Base-by-base conservation (phyloP, 1,140 invertebrate genomes). In the Caenorhabditis tropicalis region DNA sequence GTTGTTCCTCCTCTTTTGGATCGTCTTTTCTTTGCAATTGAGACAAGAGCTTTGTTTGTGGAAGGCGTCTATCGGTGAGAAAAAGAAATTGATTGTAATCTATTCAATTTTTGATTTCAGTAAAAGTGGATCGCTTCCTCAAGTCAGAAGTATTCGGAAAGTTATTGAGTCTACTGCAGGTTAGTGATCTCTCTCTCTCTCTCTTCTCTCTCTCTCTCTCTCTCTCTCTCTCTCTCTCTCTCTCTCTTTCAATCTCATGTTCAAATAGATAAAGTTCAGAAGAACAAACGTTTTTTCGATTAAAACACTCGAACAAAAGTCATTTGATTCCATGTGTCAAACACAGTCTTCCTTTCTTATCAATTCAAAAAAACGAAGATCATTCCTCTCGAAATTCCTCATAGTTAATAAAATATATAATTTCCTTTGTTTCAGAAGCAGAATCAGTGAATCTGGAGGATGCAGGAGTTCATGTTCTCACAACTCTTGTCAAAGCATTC, bases 401-500 rank as follows among this genome's bases (percentile, higher is more conserved):
- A n/a, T 46, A 9, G n/a, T 19, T 79, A 4, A 9, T 10, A 70
- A 70, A 33, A 24, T 33, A 33, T 70, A 9, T 70, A 27, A 7
- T 27, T 27, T 29, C 53, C n/a, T 56, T 19, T 56, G 4, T 79
- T 87, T 80, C 48, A 90, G 92, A 92, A 49, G 93, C 93, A 79
- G 94, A 95, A 80, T 92, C 94, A 21, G 90, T 93, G 43, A 90
- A 92, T 84, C 92, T 93, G 80, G 92, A 92, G 51, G 92, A 93
- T 49, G 92, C 92, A 82, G 94, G 94, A 56, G 94, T 98, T 65
- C 96, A 98, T 92, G 96, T 97, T 6, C 92, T 97, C 48, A 95
- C 96, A 0, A 95, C 95, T 21, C 95, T 96, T n/a, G 92, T 98
- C 21, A 98, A 98, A 92, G 93, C 94, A 56, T 97, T 97, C 92